A percentile compares a stretch with the other conserved stretches of the same genome.
These are phyloP conservation scores for Oppia nitens DNA, from an alignment of 1,140 invertebrate genomes.

Conservation along the genomic window DNA sequence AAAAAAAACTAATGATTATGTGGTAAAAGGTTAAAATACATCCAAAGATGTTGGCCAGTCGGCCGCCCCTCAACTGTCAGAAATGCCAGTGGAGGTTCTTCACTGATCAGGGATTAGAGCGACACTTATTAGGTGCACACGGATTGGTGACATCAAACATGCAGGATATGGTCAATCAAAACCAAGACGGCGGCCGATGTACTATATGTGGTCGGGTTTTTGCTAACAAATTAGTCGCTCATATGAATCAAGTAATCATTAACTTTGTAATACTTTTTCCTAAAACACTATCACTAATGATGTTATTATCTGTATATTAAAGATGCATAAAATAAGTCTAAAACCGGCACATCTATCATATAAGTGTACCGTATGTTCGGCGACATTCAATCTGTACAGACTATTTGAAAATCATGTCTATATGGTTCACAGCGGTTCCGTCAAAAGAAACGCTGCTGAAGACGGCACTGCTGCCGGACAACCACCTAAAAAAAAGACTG, in stretches of 20 bases:
- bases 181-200: constrained; percentile 79
- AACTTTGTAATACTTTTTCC: too few relatives aligned
- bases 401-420: constrained; percentile 87
- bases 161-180: constrained; percentile 85
- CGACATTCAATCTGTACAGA: constrained; percentile 85
- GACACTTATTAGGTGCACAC: constrained; percentile 79
- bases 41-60: constrained; percentile 86
- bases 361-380: constrained; percentile 84
- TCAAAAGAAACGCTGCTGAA: constrained; percentile 18
- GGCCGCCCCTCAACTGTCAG: constrained; percentile 83
- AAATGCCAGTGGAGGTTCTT: constrained; percentile 81
- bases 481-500: constrained; percentile 9
- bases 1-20: not conserved
- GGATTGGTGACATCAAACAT: constrained; percentile 85
- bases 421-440: constrained; percentile 54
- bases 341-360: constrained; percentile 81
- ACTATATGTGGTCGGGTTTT: constrained; percentile 81
- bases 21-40: constrained; percentile 58
- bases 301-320: constrained; percentile 6
- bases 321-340: constrained; percentile 63
- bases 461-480: not conserved
- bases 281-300: not conserved
- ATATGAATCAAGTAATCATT: constrained; percentile 49
- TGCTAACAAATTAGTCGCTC: constrained; percentile 76
- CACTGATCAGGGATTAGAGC: constrained; percentile 69